These are phyloP conservation scores for Dermatemys mawii DNA, from an alignment of 2,113 vertebrate genomes.

Conservation along the genomic window DNA sequence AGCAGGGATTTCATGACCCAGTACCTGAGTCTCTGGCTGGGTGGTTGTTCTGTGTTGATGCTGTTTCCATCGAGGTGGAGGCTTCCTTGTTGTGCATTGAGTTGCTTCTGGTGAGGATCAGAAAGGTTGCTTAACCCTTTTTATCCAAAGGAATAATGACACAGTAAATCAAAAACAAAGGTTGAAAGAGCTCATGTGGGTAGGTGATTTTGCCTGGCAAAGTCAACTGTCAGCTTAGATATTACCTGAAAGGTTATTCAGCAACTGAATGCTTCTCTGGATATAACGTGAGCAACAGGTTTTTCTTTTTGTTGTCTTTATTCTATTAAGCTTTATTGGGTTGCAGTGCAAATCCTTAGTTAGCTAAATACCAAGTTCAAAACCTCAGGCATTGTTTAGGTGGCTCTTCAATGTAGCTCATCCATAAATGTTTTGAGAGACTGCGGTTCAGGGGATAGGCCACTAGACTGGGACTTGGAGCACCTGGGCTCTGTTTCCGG, in stretches of 20 bases:
- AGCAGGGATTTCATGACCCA: conserved; percentile 53
- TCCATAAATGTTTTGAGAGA: not conserved
- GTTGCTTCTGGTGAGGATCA: conserved; percentile 51
- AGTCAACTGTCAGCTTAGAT: not conserved
- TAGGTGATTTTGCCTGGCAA: not conserved
- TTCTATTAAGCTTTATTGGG: conserved; percentile 16
- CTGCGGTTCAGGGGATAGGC: not conserved
- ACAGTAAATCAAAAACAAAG: conserved; percentile 23
- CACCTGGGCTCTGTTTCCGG: not conserved
- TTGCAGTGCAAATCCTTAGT: conserved; percentile 29
- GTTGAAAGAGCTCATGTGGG: not conserved
- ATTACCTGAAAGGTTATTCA: not conserved
- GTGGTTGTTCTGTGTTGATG: conserved; percentile 65
- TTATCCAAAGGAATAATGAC: conserved; percentile 37
- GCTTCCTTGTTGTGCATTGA: conserved; percentile 48
- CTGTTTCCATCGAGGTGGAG: conserved; percentile 62
- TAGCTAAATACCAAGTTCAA: conserved; percentile 47
- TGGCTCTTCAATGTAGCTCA: conserved; percentile 57
- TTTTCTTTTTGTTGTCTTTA: not conserved
- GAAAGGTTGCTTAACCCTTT: conserved; percentile 42
- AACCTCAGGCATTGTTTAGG: conserved; percentile 60
- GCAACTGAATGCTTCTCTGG: not conserved
- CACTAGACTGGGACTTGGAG: not conserved
- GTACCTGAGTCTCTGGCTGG: conserved; percentile 55
- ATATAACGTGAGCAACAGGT: conserved; percentile 7